Conservation (phyloP, 2,113 vertebrate genomes). For the Syngnathoides biaculeatus region DNA sequence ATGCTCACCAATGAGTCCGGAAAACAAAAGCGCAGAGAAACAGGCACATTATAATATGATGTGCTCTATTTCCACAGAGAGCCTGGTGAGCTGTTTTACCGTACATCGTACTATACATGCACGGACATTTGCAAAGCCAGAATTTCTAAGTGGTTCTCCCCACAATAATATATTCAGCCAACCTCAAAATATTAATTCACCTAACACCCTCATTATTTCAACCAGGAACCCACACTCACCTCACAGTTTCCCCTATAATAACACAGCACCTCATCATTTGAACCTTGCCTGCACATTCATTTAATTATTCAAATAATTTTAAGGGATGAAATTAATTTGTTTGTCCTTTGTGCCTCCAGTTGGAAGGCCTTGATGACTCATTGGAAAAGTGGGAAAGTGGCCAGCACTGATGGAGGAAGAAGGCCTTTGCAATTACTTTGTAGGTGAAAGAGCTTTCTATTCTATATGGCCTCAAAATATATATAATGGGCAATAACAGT, state of each 20-base stretch:
- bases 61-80: constrained; percentile 30
- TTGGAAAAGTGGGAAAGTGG: constrained; percentile 60
- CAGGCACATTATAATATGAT: background rate
- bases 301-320: constrained; percentile 58
- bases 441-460: constrained; percentile 38
- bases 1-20: background rate
- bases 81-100: constrained; percentile 9
- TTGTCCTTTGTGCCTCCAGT: constrained; percentile 52
- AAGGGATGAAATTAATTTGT: constrained; percentile 52
- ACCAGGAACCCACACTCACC: constrained; percentile 55
- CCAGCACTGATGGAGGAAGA: constrained; percentile 40
- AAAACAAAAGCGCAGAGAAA: background rate
- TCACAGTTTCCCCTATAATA: constrained; percentile 39
- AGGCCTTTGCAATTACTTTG: constrained; percentile 56
- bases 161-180: constrained; percentile 40
- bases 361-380: constrained; percentile 46
- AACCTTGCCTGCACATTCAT: constrained; percentile 18
- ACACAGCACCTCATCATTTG: constrained; percentile 21
- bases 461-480: constrained; percentile 10
- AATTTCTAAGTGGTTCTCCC: constrained; percentile 26
- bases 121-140: constrained; percentile 36
- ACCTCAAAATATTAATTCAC: constrained; percentile 47
- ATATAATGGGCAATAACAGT: constrained; percentile 39
- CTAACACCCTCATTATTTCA: constrained; percentile 57
- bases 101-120: constrained; percentile 36